Base-by-base conservation (phyloP, 1,140 invertebrate species). In the Eurytemora carolleeae region DNA sequence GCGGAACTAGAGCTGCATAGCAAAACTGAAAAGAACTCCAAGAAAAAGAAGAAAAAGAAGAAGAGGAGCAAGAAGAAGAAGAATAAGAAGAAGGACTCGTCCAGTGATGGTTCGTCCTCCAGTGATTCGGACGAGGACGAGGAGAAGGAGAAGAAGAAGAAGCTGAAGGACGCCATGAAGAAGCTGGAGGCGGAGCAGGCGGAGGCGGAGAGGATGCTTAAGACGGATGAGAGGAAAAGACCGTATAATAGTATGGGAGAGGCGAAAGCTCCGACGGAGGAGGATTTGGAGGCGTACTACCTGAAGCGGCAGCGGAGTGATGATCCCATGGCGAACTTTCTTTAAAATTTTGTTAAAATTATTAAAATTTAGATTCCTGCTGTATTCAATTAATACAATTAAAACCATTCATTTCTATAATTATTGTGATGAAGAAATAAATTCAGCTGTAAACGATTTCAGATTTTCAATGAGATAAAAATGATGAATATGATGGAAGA, bases 241-340 rank as follows among this genome's bases (percentile, higher is more conserved):
- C 81, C 85, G 0, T 97, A 94, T 70, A 94, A 96, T 70, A 91
- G 86, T 67, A 76, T 76, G 73, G 85, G 85, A 81, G 24, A n/a
- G 2, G 82, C 86, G 65, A 84, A 85, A 64, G 83, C 82, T 66
- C 87, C 86, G 0, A 86, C 88, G 0, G 84, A 88, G 63, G 87
- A 92, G 67, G 88, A 97, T 73, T 82, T 95, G 70, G 92, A 96
- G 73, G 91, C 90, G 1, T 96, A 86, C 74, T 80, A 83, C 66
- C 83, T 91, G 75, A 94, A 91, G 71, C 78, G 85, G 22, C 74
- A 76, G 61, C 73, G 87, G 26, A 81, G 82, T 1, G 91, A 95
- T 63, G 92, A 97, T 76, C 92, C 92, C 0, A 95, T 97, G 90
- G 69, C 74, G 7, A 22, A 57, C 3, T 57, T 21, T 57, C 24